Evolutionary conservation across 2,113 vertebrate species (phyloP).

Genomic region (Tachuris rubrigastra): DNA sequence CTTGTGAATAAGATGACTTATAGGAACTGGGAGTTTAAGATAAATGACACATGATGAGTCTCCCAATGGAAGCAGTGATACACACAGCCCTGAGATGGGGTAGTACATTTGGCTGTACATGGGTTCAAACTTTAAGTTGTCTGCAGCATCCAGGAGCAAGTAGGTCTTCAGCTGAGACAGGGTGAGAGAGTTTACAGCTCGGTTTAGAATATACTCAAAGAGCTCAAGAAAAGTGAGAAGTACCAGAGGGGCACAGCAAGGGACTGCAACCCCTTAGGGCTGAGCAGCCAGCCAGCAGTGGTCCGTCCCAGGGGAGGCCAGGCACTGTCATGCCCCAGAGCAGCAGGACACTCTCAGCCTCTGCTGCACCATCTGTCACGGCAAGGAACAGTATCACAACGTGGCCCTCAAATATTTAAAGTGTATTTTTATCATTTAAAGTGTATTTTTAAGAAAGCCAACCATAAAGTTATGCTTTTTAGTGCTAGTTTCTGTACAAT

Average conservation of each 20-base stretch:
- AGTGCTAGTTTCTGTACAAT: background rate
- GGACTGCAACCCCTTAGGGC: background rate
- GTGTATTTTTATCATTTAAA: background rate
- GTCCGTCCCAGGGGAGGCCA: rapidly evolving
- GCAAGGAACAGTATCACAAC: rapidly evolving
- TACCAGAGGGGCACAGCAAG: background rate
- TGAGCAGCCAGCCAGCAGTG: rapidly evolving
- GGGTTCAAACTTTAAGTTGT: rapidly evolving
- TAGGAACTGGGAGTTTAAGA: background rate
- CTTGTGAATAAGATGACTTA: background rate
- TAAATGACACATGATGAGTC: rapidly evolving
- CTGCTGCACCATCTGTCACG: rapidly evolving
- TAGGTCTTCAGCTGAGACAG: rapidly evolving
- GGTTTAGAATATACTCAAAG: rapidly evolving
- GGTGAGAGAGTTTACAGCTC: background rate
- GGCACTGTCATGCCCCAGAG: rapidly evolving
- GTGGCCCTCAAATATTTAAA: background rate
- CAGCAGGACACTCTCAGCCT: rapidly evolving
- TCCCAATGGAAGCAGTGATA: background rate
- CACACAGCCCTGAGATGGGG: rapidly evolving
- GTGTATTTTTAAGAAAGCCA: background rate
- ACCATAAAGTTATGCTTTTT: background rate
- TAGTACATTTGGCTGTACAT: rapidly evolving
- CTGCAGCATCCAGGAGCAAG: rapidly evolving
- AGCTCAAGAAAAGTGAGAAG: rapidly evolving